phyloP scores from a whole-genome alignment of 2,113 vertebrate genomes.

The Alosa alosa region DNA sequence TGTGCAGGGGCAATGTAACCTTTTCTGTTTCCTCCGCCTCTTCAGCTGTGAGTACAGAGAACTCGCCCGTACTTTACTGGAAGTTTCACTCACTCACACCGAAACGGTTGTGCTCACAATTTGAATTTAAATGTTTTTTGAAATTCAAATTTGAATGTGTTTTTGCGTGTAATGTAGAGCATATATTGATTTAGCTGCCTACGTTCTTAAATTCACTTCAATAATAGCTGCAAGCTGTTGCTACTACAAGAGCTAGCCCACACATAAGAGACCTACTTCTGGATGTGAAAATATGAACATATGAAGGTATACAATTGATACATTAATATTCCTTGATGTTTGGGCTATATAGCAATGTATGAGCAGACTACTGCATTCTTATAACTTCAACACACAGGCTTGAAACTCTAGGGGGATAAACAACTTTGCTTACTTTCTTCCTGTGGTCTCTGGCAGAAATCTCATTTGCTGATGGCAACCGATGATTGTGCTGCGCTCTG shows the following conservation, averaged over 20 bases:
- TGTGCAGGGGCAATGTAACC: neutral
- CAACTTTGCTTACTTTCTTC: neutral
- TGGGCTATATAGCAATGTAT: neutral
- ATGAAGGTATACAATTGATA: neutral
- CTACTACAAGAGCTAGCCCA: neutral
- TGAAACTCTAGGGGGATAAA: neutral
- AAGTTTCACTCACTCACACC: neutral
- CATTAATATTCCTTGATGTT: neutral
- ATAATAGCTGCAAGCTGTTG: neutral
- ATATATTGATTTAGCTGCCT: neutral
- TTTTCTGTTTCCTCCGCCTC: neutral
- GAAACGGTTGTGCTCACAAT: neutral
- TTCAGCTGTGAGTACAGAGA: neutral
- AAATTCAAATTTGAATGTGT: constrained; percentile 3
- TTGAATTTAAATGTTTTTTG: too few relatives aligned
- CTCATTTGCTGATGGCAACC: neutral
- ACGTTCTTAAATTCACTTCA: neutral
- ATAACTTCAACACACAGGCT: neutral
- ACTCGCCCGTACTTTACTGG: neutral
- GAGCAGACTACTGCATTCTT: neutral
- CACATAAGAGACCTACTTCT: neutral
- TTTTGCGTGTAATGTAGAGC: neutral
- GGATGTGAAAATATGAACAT: neutral
- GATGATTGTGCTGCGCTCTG: neutral
- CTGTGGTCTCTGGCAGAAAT: constrained; percentile 4